Percentiles rank a stretch among this genome's conserved stretches.
These are phyloP conservation scores for Plagodis pulveraria DNA, from an alignment of 2,888 invertebrate genomes.

Conservation along the genomic window DNA sequence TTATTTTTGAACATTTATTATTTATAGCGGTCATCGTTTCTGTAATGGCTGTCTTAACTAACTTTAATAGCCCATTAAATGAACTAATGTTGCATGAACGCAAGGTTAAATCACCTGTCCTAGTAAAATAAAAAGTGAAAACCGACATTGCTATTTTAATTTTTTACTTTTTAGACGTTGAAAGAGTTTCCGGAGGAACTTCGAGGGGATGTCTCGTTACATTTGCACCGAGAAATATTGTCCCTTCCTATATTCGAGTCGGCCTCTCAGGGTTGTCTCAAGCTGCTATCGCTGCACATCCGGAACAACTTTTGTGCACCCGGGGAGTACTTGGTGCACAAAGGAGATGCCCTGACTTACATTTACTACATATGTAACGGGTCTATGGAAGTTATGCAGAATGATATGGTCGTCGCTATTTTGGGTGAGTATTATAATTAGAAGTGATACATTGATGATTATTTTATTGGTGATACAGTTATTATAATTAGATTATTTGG, in stretches of 20 bases:
- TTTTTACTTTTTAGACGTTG: slow-evolving; percentile 88
- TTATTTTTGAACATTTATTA: slow-evolving; percentile 26
- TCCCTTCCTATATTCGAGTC: slow-evolving; percentile 97
- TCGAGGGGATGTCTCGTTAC: slow-evolving; percentile 97
- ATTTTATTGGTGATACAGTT: not conserved
- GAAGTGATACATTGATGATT: too few species aligned
- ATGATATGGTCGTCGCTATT: slow-evolving; percentile 98
- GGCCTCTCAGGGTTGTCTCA: slow-evolving; percentile 97
- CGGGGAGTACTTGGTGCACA: slow-evolving; percentile 97
- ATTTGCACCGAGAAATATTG: slow-evolving; percentile 96
- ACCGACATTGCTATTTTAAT: slow-evolving; percentile 26
- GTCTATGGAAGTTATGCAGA: slow-evolving; percentile 98
- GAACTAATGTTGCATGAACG: slow-evolving; percentile 6
- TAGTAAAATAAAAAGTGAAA: slow-evolving; percentile 1
- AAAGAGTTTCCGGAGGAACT: slow-evolving; percentile 98
- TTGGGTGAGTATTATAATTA: slow-evolving; percentile 87
- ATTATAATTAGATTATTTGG: too few species aligned
- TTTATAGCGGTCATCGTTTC: slow-evolving; percentile 19
- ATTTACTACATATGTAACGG: slow-evolving; percentile 98
- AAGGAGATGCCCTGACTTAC: slow-evolving; percentile 96
- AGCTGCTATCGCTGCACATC: slow-evolving; percentile 95
- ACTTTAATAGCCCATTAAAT: slow-evolving; percentile 8
- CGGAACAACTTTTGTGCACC: slow-evolving; percentile 98
- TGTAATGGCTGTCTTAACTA: slow-evolving; percentile 12
- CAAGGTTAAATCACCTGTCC: slow-evolving; percentile 15